These are phyloP conservation scores for Eurytoma californica DNA, from an alignment of 2,888 invertebrate genomes.

Conservation along the genomic window DNA sequence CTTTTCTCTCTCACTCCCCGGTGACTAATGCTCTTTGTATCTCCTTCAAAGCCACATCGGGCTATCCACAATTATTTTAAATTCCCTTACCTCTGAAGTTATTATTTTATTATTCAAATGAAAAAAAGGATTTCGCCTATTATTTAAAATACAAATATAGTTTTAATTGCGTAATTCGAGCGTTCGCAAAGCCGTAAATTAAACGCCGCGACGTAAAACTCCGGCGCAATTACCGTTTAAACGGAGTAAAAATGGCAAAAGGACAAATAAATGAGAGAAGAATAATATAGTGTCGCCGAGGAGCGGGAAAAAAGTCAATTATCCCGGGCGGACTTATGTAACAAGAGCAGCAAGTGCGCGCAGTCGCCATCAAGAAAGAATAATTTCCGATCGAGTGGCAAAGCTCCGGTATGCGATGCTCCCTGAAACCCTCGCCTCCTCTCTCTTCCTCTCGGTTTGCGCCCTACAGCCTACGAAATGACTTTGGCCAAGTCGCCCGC, in stretches of 20 bases:
- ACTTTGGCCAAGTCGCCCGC: slow-evolving; percentile 50
- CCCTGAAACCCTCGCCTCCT: slow-evolving; percentile 45
- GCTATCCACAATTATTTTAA: not conserved
- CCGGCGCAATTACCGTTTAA: slow-evolving; percentile 27
- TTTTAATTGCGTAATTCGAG: slow-evolving; percentile 29
- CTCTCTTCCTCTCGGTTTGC: slow-evolving; percentile 25
- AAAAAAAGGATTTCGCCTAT: not conserved
- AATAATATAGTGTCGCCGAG: slow-evolving; percentile 41
- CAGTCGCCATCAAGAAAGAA: slow-evolving; percentile 37
- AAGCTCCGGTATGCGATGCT: slow-evolving; percentile 48
- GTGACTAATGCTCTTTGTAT: not conserved
- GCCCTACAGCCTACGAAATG: slow-evolving; percentile 45
- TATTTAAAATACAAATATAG: slow-evolving; percentile 18
- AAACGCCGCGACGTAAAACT: slow-evolving; percentile 8
- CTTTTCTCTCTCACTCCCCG: not conserved
- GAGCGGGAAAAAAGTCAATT: slow-evolving; percentile 45
- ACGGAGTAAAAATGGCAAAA: not conserved
- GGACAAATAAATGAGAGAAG: slow-evolving; percentile 3
- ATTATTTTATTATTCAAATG: not conserved
- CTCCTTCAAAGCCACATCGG: not conserved
- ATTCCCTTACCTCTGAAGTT: not conserved
- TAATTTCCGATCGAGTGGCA: slow-evolving; percentile 49
- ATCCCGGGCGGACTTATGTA: slow-evolving; percentile 41
- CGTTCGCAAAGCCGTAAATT: slow-evolving; percentile 26
- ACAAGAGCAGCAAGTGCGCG: slow-evolving; percentile 39